phyloP scores from a whole-genome alignment of 2,113 vertebrate species.

The Dipodomys spectabilis region DNA sequence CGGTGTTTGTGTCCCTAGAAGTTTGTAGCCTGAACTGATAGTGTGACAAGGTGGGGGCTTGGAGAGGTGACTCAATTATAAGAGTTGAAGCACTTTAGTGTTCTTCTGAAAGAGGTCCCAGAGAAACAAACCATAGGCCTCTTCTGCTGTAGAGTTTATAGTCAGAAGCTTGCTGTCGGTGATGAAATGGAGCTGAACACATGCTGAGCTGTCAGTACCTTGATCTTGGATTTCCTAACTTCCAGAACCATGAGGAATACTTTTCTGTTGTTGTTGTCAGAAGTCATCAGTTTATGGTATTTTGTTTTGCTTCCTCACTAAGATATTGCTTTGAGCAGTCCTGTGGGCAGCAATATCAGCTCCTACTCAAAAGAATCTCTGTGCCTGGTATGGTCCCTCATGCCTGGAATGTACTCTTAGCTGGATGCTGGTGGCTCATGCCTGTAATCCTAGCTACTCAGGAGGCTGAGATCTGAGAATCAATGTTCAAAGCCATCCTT shows the following conservation, averaged over 20 bases:
- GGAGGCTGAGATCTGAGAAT: too few relatives aligned
- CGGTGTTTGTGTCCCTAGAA: not conserved
- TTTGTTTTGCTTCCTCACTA: not conserved
- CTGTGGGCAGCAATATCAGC: not conserved
- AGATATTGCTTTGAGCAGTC: not conserved
- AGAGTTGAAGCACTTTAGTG: not conserved
- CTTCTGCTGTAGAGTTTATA: not conserved
- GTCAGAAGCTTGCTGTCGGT: not conserved
- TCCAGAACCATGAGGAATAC: not conserved
- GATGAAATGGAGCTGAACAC: not conserved
- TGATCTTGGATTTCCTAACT: not conserved
- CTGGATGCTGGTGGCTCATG: too few relatives aligned
- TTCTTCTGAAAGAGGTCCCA: not conserved
- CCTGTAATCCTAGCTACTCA: too few relatives aligned
- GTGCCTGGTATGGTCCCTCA: not conserved
- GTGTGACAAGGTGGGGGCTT: not conserved
- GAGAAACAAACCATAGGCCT: not conserved
- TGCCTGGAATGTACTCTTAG: too few relatives aligned
- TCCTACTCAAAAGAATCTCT: not conserved
- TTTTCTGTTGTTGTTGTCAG: not conserved
- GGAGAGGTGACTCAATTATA: not conserved
- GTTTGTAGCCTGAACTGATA: not conserved
- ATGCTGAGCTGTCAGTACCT: not conserved
- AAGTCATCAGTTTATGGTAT: not conserved
- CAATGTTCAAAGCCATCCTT: too few relatives aligned